Conservation (phyloP, 2,797 vertebrate species). For the Sebastes nivosus region DNA sequence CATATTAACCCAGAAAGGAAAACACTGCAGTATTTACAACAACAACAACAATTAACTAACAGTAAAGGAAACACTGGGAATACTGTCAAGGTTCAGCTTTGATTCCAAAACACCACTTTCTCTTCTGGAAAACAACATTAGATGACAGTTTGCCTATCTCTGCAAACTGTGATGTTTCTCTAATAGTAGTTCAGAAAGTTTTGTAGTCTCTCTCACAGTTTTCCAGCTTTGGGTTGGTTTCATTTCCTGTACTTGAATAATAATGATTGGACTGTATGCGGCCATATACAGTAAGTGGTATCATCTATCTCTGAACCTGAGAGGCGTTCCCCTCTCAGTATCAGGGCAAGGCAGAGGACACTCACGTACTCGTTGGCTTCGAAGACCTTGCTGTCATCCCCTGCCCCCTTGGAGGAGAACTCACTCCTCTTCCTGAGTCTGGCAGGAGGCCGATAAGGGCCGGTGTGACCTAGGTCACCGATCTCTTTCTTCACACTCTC, state of each 20-base stretch:
- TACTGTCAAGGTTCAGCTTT: background rate
- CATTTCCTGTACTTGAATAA: background rate
- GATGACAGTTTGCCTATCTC: background rate
- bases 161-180: background rate
- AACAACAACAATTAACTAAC: background rate
- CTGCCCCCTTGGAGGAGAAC: constrained; percentile 85
- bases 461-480: constrained; percentile 87
- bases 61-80: background rate
- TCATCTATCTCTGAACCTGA: background rate
- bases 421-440: constrained; percentile 91
- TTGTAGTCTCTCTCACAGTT: background rate
- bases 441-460: constrained; percentile 89
- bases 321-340: background rate
- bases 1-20: background rate
- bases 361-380: constrained; percentile 92
- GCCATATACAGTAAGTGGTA: background rate
- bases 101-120: background rate
- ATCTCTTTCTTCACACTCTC: constrained; percentile 94
- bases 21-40: background rate
- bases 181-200: background rate
- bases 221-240: background rate
- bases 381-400: constrained; percentile 85
- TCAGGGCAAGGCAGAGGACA: constrained; percentile 22
- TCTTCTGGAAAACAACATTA: background rate
- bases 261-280: background rate